These are phyloP conservation scores for Hemicrepidius hirtus DNA, from an alignment of 2,888 invertebrate genomes.

Conservation along the genomic window DNA sequence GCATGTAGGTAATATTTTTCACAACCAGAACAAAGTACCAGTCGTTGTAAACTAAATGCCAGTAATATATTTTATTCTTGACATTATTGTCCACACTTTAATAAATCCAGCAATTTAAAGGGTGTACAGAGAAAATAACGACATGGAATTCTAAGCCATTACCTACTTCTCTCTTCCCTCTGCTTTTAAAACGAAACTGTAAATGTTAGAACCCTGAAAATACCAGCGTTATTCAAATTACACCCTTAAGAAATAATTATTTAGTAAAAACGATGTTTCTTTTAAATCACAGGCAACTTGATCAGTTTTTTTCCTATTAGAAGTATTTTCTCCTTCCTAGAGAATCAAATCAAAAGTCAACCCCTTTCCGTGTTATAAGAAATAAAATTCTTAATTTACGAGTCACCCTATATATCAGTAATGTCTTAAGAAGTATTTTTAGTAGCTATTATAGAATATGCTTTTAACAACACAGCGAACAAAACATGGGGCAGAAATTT, in stretches of 20 bases:
- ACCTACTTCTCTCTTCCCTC: slow-evolving; percentile 7
- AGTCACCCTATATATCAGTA: too few species aligned
- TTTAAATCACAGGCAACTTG: too few species aligned
- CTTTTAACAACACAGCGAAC: background rate
- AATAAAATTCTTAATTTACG: too few species aligned
- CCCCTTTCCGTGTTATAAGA: too few species aligned
- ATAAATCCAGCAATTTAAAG: slow-evolving; percentile 22
- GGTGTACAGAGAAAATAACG: slow-evolving; percentile 6
- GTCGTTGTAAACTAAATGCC: slow-evolving; percentile 3
- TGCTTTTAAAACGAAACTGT: slow-evolving; percentile 5
- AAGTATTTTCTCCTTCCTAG: too few species aligned
- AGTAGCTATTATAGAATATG: too few species aligned
- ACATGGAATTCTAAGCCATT: slow-evolving; percentile 11
- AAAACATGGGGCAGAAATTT: slow-evolving; percentile 17
- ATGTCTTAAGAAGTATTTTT: too few species aligned
- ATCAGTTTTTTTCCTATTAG: too few species aligned
- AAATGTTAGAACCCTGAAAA: background rate
- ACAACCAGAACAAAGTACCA: background rate
- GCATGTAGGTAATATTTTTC: too few species aligned
- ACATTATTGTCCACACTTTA: slow-evolving; percentile 18
- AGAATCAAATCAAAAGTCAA: too few species aligned
- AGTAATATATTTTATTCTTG: slow-evolving; percentile 1
- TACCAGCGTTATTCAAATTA: background rate
- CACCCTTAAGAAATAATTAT: too few species aligned
- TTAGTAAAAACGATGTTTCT: too few species aligned